phyloP scores from a whole-genome alignment of 2,113 vertebrate genomes.

The Chascanopsetta lugubris region DNA sequence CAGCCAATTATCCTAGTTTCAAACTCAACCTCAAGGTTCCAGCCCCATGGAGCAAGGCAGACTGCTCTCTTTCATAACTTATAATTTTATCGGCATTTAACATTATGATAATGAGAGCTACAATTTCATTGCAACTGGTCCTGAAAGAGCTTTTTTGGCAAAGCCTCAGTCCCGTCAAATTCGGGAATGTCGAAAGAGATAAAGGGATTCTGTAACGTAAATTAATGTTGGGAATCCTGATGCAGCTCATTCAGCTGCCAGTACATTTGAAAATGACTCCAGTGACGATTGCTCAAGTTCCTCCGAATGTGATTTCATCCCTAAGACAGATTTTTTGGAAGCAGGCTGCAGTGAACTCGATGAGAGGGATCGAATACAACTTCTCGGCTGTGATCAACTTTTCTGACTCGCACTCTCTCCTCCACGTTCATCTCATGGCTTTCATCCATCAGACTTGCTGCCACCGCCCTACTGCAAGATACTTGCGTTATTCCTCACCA shows the following conservation, averaged over 20 bases:
- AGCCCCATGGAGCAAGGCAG: slow-evolving; percentile 3
- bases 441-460: not conserved
- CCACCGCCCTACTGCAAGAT: slow-evolving; percentile 9
- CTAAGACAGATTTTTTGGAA: slow-evolving; percentile 15
- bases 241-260: slow-evolving; percentile 25
- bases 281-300: slow-evolving; percentile 33
- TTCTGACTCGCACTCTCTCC: not conserved
- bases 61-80: slow-evolving; percentile 29
- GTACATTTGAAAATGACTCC: slow-evolving; percentile 31
- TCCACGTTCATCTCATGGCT: not conserved
- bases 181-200: slow-evolving; percentile 14
- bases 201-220: slow-evolving; percentile 2
- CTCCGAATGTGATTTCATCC: slow-evolving; percentile 30
- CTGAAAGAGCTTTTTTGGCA: slow-evolving; percentile 62
- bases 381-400: slow-evolving; percentile 2
- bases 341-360: not conserved
- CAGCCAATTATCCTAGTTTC: slow-evolving; percentile 65
- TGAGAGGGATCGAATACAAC: not conserved
- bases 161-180: slow-evolving; percentile 40
- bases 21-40: slow-evolving; percentile 23
- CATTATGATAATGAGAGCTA: slow-evolving; percentile 27
- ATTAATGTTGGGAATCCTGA: slow-evolving; percentile 42
- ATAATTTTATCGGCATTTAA: slow-evolving; percentile 47
- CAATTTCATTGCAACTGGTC: slow-evolving; percentile 26
- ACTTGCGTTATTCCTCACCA: slow-evolving; percentile 13